phyloP scores from a whole-genome alignment of 2,113 vertebrate species.

The Eurystomus gularis region DNA sequence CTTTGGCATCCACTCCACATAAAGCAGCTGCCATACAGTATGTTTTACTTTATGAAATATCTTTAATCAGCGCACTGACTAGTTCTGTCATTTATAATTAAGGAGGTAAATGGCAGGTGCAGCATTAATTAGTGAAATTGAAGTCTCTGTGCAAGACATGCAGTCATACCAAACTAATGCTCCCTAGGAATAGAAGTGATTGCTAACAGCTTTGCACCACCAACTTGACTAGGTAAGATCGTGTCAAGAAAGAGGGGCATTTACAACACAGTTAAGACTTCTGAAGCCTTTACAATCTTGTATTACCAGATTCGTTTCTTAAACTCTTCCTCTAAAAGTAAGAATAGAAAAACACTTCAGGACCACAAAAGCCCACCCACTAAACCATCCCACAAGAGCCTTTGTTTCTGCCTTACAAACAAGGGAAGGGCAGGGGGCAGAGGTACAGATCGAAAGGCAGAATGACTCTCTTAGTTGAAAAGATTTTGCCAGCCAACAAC shows the following conservation, averaged over 20 bases:
- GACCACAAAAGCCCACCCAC: neutral
- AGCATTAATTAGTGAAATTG: conserved; percentile 62
- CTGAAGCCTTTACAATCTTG: neutral
- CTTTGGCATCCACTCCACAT: conserved; percentile 19
- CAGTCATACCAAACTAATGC: neutral
- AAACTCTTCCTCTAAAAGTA: neutral
- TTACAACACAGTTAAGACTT: neutral
- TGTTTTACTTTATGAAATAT: conserved; percentile 64
- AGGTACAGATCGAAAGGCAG: neutral
- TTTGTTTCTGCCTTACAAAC: neutral
- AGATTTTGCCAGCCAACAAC: neutral
- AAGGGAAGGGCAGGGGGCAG: neutral
- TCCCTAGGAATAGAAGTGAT: neutral
- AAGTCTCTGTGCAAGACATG: conserved; percentile 32
- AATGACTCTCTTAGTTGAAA: neutral
- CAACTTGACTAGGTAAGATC: neutral
- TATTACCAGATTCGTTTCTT: neutral
- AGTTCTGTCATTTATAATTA: conserved; percentile 70
- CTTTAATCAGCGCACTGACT: conserved; percentile 70
- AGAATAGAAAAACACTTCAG: neutral
- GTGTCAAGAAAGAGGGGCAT: neutral
- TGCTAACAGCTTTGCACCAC: neutral
- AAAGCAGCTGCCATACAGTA: conserved; percentile 69
- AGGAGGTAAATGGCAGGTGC: conserved; percentile 71
- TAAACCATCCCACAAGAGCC: neutral